Conservation (phyloP, 2,797 vertebrate species). For the Todus mexicanus region DNA sequence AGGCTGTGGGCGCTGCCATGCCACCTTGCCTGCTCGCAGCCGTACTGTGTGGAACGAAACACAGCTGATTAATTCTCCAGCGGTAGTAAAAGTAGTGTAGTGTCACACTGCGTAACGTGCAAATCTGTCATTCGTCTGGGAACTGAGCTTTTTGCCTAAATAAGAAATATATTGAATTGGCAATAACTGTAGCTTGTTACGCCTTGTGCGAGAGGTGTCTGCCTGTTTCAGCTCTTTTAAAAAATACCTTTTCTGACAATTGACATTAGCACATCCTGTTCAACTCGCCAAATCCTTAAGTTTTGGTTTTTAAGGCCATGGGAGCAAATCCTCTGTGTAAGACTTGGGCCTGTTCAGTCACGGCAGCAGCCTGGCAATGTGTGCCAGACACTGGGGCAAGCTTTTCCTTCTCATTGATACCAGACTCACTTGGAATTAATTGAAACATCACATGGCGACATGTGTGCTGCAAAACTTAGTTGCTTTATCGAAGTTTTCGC, state of each 20-base stretch:
- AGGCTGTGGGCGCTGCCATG: background rate
- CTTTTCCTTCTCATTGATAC: background rate
- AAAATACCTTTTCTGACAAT: background rate
- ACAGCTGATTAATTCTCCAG: background rate
- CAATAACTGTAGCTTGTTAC: background rate
- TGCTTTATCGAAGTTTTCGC: background rate
- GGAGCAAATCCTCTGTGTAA: background rate
- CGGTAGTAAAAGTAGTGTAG: background rate
- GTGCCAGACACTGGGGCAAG: background rate
- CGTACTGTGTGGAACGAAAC: background rate
- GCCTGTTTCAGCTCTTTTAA: background rate
- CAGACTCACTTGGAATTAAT: background rate
- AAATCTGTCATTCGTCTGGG: background rate
- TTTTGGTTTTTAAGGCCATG: background rate
- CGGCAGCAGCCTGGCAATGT: background rate
- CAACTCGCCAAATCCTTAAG: background rate
- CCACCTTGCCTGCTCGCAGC: background rate
- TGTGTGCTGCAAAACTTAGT: background rate
- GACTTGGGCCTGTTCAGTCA: background rate
- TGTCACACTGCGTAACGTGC: background rate
- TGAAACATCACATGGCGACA: background rate
- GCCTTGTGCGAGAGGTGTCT: background rate
- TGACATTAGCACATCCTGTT: background rate
- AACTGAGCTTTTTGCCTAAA: background rate
- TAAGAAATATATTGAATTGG: background rate